These are phyloP conservation scores for Actinernus sp. DNA, from an alignment of 92 coral and sea anemone species.

Conservation along the genomic window DNA sequence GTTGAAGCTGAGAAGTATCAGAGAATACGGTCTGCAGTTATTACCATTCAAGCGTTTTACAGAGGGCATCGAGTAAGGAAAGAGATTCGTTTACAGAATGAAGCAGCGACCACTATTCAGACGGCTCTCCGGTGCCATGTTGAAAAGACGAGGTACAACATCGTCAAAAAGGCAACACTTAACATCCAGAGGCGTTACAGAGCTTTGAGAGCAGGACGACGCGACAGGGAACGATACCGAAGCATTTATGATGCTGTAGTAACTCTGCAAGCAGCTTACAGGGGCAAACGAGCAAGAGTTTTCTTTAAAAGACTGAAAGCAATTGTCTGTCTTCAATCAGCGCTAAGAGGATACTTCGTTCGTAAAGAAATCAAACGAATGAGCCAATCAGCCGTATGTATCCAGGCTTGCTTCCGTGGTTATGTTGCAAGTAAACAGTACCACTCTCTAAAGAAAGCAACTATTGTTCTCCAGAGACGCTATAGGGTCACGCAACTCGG, in stretches of 20 bases:
- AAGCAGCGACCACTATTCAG: conserved; percentile 23
- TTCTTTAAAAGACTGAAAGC: conserved; percentile 17
- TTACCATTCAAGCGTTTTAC: conserved; percentile 66
- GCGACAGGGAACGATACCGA: conserved; percentile 38
- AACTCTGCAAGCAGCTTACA: conserved; percentile 59
- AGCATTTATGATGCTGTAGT: conserved; percentile 37
- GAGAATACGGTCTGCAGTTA: conserved; percentile 27
- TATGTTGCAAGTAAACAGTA: conserved; percentile 46
- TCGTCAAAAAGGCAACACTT: conserved; percentile 9
- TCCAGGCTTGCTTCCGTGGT: conserved; percentile 55
- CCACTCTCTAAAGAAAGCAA: conserved; percentile 39
- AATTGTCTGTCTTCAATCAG: conserved; percentile 60
- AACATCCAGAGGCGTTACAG: conserved; percentile 38
- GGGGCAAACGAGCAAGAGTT: conserved; percentile 53
- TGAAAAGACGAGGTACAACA: conserved; percentile 8
- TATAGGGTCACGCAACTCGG: conserved; percentile 59
- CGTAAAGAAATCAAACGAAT: conserved; percentile 47
- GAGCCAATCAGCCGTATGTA: conserved; percentile 39
- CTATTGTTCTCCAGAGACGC: conserved; percentile 57
- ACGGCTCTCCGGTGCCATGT: conserved; percentile 24
- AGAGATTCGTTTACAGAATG: conserved; percentile 14
- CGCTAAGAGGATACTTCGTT: conserved; percentile 59
- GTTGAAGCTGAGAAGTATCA: conserved; percentile 26
- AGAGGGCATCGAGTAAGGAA: conserved; percentile 64
- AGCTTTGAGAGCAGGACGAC: conserved; percentile 62